A percentile compares a stretch with the other conserved stretches of the same genome.
phyloP scores from a whole-genome alignment of 2,113 vertebrate genomes.

The Cryptotis parvus region DNA sequence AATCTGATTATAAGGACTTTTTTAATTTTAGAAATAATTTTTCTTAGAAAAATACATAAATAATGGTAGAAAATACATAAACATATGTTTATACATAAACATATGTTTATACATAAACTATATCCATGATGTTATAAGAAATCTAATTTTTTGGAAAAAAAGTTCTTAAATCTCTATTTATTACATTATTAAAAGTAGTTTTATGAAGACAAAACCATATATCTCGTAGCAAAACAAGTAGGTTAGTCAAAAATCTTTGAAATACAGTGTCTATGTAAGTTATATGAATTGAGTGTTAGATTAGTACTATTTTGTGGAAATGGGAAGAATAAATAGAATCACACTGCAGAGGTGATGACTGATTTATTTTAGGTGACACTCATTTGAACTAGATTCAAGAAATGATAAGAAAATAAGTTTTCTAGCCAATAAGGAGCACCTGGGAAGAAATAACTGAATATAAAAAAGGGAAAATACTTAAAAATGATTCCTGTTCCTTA shows the following conservation, averaged over 20 bases:
- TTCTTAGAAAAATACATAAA: neutral
- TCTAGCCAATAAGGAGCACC: neutral
- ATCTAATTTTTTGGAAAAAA: neutral
- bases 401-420: neutral
- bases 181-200: neutral
- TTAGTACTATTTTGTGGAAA: neutral
- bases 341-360: neutral
- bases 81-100: neutral
- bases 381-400: neutral
- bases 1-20: neutral
- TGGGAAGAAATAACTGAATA: neutral
- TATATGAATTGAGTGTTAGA: neutral
- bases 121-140: neutral
- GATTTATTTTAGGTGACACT: neutral
- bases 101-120: neutral
- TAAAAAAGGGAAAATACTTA: too few relatives aligned
- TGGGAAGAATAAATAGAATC: neutral
- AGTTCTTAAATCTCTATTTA: neutral
- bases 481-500: too few relatives aligned
- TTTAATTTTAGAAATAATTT: slow-evolving; percentile 7
- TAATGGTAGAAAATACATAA: too few relatives aligned
- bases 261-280: neutral
- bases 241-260: slow-evolving; percentile 1
- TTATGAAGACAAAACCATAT: neutral
- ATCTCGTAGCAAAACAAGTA: slow-evolving; percentile 30